These are phyloP conservation scores for Calephelis nemesis DNA, from an alignment of 1,140 invertebrate species.

Conservation along the genomic window DNA sequence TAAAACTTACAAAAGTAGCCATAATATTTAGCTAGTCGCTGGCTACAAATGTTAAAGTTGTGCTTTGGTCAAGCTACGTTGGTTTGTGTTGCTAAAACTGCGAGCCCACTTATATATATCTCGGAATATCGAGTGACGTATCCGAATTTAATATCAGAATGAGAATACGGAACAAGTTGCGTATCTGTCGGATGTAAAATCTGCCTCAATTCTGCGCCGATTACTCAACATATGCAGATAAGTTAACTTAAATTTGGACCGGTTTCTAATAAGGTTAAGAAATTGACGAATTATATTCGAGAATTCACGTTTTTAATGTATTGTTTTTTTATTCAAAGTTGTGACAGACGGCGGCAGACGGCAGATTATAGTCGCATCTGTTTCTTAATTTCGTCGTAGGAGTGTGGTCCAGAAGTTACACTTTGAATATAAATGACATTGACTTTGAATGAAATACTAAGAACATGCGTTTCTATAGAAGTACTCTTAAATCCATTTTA, in stretches of 20 bases:
- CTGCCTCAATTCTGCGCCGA: slow-evolving; percentile 47
- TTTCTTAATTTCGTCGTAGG: too few relatives aligned
- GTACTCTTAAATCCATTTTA: too few relatives aligned
- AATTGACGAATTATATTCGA: background rate
- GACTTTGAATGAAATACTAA: too few relatives aligned
- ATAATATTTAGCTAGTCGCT: slow-evolving; percentile 75
- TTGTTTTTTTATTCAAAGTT: slow-evolving; percentile 3
- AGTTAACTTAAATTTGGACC: slow-evolving; percentile 4
- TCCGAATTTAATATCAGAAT: background rate
- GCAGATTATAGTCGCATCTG: too few relatives aligned
- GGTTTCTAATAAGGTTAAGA: slow-evolving; percentile 15
- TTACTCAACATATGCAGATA: slow-evolving; percentile 52
- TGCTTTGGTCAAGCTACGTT: slow-evolving; percentile 57
- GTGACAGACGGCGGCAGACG: background rate
- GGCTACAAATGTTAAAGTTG: slow-evolving; percentile 56
- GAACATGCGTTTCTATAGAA: too few relatives aligned
- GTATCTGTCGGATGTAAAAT: slow-evolving; percentile 60
- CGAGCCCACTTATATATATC: slow-evolving; percentile 69
- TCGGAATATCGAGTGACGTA: slow-evolving; percentile 2
- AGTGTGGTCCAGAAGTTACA: too few relatives aligned
- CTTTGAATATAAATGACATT: too few relatives aligned
- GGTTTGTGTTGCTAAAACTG: slow-evolving; percentile 55
- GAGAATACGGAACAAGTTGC: slow-evolving; percentile 17
- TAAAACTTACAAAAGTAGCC: slow-evolving; percentile 70
- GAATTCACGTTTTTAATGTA: too few relatives aligned